These are phyloP conservation scores for Latrodectus elegans DNA, from an alignment of 2,888 invertebrate species.

Conservation along the genomic window DNA sequence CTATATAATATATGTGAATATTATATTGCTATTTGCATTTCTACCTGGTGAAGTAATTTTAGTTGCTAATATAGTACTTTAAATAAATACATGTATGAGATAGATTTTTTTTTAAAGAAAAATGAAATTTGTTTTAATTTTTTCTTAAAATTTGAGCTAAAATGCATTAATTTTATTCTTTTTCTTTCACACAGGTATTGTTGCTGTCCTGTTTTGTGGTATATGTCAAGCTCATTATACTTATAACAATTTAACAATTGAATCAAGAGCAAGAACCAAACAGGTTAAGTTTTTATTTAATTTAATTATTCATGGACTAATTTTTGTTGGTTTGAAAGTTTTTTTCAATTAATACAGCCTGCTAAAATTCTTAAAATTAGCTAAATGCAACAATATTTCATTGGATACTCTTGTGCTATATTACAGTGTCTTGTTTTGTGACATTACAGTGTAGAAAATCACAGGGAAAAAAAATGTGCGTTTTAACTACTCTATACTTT, in stretches of 20 bases:
- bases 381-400: too few relatives aligned
- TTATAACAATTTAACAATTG: conserved; percentile 93
- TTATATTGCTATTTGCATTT: background rate
- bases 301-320: background rate
- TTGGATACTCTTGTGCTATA: too few relatives aligned
- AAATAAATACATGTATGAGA: too few relatives aligned
- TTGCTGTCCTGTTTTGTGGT: conserved; percentile 97
- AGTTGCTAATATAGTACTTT: background rate
- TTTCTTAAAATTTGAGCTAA: background rate
- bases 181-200: conserved; percentile 80
- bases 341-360: too few relatives aligned
- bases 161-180: background rate
- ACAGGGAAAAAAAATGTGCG: too few relatives aligned
- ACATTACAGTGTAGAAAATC: too few relatives aligned
- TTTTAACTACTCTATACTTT: too few relatives aligned
- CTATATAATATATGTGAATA: too few relatives aligned
- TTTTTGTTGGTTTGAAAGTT: background rate
- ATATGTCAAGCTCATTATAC: conserved; percentile 99
- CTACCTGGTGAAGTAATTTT: background rate
- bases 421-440: too few relatives aligned
- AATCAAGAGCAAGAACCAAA: conserved; percentile 90
- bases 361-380: too few relatives aligned
- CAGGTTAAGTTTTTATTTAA: conserved; percentile 77
- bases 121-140: too few relatives aligned
- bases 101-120: too few relatives aligned